These are phyloP conservation scores for Pyrochroa serraticornis DNA, from an alignment of 2,888 invertebrate species.

Conservation along the genomic window DNA sequence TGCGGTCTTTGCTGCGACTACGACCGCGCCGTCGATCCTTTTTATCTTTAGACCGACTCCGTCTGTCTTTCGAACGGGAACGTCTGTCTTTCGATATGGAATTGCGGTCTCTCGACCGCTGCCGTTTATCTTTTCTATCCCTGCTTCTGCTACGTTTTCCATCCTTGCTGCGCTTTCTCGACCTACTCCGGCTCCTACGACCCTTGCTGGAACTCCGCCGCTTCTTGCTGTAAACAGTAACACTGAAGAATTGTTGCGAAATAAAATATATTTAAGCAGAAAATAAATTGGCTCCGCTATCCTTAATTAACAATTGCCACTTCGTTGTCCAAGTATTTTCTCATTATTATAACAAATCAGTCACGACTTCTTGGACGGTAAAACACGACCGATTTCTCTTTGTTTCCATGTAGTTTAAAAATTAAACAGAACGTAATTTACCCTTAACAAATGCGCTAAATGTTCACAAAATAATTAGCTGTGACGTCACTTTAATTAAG, in stretches of 20 bases:
- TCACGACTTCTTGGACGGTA: no score
- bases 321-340: no score
- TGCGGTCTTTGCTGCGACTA: conserved; percentile 37
- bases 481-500: no score
- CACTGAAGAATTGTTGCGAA: not conserved
- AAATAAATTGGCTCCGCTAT: no score
- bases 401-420: no score
- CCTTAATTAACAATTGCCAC: no score
- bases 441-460: no score
- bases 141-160: conserved; percentile 51
- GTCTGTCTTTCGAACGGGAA: conserved; percentile 32
- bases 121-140: conserved; percentile 46
- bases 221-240: conserved; percentile 28
- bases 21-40: conserved; percentile 35
- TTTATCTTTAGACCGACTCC: conserved; percentile 40
- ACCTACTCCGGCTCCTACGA: conserved; percentile 35
- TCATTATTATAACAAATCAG: not conserved
- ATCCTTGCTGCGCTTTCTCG: conserved; percentile 55
- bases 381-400: no score
- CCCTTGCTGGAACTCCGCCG: conserved; percentile 34
- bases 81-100: conserved; percentile 42
- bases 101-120: conserved; percentile 57
- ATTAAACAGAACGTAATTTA: no score
- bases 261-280: not conserved
- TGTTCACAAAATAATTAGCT: no score